A percentile compares a stretch with the other conserved stretches of the same genome.
These are phyloP conservation scores for Apotomis turbidana DNA, from an alignment of 2,888 invertebrate genomes.

Conservation along the genomic window DNA sequence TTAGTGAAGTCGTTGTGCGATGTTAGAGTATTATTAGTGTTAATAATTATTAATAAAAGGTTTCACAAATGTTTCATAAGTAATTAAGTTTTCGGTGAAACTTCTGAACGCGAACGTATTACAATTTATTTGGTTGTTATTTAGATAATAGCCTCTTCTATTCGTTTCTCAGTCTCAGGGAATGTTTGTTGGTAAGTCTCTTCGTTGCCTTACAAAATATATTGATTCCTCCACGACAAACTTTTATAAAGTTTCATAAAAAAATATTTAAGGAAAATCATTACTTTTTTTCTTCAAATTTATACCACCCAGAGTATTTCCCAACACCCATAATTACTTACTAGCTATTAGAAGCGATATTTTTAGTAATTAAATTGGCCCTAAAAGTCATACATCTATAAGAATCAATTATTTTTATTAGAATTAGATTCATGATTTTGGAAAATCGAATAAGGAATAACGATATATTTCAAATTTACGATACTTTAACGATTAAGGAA, in stretches of 20 bases:
- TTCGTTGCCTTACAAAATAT: conserved; percentile 81
- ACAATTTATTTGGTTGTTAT: conserved; percentile 60
- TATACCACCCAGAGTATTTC: conserved; percentile 53
- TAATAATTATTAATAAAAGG: no score
- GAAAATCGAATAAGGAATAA: conserved; percentile 29
- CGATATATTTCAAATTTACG: conserved; percentile 20
- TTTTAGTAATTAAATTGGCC: conserved; percentile 58
- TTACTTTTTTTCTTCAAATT: conserved; percentile 56
- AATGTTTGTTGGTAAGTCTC: conserved; percentile 82
- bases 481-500: conserved; percentile 34
- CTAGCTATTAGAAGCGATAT: conserved; percentile 71
- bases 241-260: conserved; percentile 71
- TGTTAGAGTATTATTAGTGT: no score
- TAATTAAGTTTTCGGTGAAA: conserved; percentile 1
- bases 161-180: conserved; percentile 79
- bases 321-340: conserved; percentile 64
- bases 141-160: conserved; percentile 77
- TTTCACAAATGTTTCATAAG: neutral
- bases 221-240: conserved; percentile 70
- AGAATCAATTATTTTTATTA: conserved; percentile 23
- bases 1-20: no score
- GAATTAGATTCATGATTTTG: conserved; percentile 30
- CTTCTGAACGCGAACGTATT: conserved; percentile 35
- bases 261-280: conserved; percentile 75
- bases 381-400: conserved; percentile 45